A percentile compares a stretch with the other conserved stretches of the same genome.
Conservation (phyloP, 1,140 invertebrate genomes). For the Parapsyche elsis region DNA sequence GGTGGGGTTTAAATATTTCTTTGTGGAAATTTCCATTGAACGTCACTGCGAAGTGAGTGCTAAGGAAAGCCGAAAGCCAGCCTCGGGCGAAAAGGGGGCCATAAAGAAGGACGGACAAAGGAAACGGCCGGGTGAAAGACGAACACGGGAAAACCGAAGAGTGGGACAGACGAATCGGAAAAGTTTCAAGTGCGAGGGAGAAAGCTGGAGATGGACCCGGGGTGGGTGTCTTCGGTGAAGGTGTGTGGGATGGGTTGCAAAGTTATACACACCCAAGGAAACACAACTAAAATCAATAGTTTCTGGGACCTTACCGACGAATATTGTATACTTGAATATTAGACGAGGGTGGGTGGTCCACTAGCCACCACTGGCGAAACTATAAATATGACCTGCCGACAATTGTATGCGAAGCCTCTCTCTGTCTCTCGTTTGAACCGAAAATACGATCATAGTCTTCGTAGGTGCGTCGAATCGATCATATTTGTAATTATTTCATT, state of each 20-base stretch:
- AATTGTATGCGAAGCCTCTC: slow-evolving; percentile 35
- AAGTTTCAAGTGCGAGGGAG: background rate
- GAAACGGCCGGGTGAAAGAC: slow-evolving; percentile 43
- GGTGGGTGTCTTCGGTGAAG: slow-evolving; percentile 47
- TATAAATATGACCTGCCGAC: slow-evolving; percentile 44
- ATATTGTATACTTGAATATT: slow-evolving; percentile 49
- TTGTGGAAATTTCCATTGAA: background rate
- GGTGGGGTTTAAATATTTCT: background rate
- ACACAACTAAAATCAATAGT: slow-evolving; percentile 56
- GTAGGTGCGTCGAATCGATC: too few species aligned
- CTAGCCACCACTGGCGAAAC: background rate
- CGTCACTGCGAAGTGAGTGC: slow-evolving; percentile 5
- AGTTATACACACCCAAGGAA: slow-evolving; percentile 55
- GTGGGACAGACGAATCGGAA: slow-evolving; percentile 12
- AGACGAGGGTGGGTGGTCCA: slow-evolving; percentile 32
- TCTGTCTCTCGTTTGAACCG: background rate
- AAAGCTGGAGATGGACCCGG: background rate
- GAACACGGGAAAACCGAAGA: slow-evolving; percentile 23
- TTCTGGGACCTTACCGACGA: slow-evolving; percentile 51
- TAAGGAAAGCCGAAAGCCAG: slow-evolving; percentile 50
- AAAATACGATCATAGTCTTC: too few species aligned
- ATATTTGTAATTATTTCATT: too few species aligned
- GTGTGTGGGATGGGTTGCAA: slow-evolving; percentile 47
- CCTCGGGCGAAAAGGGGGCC: slow-evolving; percentile 26
- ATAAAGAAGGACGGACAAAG: slow-evolving; percentile 45